Evolutionary conservation across 2,888 invertebrate species (phyloP).

Genomic region (Cacoxenus indagator): DNA sequence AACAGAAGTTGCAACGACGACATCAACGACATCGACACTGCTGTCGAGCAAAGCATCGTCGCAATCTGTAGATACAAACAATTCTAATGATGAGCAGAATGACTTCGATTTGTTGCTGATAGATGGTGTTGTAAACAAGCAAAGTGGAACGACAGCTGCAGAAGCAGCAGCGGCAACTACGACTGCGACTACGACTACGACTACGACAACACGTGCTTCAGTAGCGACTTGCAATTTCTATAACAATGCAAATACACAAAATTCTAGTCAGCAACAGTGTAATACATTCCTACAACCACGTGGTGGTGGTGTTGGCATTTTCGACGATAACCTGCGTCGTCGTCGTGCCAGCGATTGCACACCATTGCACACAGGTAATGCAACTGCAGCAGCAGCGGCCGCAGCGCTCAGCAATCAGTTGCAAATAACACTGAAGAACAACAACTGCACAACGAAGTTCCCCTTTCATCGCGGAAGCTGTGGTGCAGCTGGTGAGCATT

Average conservation of each 20-base stretch:
- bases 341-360: conserved; percentile 66
- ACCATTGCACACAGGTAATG: conserved; percentile 39
- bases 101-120: conserved; percentile 34
- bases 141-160: neutral
- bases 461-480: conserved; percentile 69
- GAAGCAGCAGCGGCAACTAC: neutral
- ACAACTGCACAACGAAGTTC: conserved; percentile 54
- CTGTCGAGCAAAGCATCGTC: conserved; percentile 26
- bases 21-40: conserved; percentile 16
- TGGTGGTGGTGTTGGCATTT: conserved; percentile 19
- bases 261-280: conserved; percentile 2
- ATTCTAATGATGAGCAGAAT: conserved; percentile 50
- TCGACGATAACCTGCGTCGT: conserved; percentile 54
- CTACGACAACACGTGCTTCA: conserved; percentile 46
- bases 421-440: conserved; percentile 67
- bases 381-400: conserved; percentile 39
- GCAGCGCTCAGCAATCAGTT: conserved; percentile 59
- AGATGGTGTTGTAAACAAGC: neutral
- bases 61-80: conserved; percentile 26
- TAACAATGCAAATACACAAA: conserved; percentile 21
- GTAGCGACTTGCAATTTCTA: conserved; percentile 49
- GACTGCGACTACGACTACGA: neutral
- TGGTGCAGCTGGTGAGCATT: conserved; percentile 67
- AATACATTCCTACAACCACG: conserved; percentile 44
- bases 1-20: conserved; percentile 20